phyloP scores from a whole-genome alignment of 2,113 vertebrate species.

The Irena cyanogastra region DNA sequence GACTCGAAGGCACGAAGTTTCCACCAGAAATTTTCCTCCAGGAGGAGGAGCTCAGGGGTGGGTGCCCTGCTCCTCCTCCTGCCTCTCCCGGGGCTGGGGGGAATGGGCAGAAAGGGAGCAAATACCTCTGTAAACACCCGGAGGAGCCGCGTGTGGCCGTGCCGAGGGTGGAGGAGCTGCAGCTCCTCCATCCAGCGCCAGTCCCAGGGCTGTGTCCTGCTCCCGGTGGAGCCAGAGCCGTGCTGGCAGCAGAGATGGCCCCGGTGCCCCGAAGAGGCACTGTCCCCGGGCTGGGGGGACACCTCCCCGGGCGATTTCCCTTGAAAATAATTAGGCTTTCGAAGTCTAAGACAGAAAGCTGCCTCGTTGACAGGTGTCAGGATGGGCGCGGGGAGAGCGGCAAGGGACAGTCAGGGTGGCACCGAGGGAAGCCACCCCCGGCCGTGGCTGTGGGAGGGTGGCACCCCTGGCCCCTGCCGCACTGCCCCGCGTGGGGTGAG shows the following conservation, averaged over 20 bases:
- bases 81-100: background rate
- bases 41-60: background rate
- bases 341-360: accelerated
- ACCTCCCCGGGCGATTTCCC: background rate
- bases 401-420: accelerated
- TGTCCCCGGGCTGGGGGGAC: background rate
- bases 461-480: background rate
- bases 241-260: background rate
- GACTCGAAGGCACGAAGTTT: background rate
- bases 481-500: background rate
- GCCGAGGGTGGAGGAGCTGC: background rate
- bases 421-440: background rate
- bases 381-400: accelerated
- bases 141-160: accelerated
- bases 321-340: accelerated
- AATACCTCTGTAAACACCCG: accelerated
- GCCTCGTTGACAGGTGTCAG: accelerated
- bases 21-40: accelerated
- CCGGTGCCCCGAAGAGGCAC: background rate
- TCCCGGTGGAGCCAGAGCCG: accelerated
- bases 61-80: background rate
- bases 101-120: accelerated
- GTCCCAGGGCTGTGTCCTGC: accelerated
- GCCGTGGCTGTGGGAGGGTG: background rate
- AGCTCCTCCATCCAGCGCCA: background rate